Percentiles rank a stretch among this genome's conserved stretches.
These are phyloP conservation scores for Antigone vipio DNA, from an alignment of 2,113 vertebrate genomes.

Conservation along the genomic window DNA sequence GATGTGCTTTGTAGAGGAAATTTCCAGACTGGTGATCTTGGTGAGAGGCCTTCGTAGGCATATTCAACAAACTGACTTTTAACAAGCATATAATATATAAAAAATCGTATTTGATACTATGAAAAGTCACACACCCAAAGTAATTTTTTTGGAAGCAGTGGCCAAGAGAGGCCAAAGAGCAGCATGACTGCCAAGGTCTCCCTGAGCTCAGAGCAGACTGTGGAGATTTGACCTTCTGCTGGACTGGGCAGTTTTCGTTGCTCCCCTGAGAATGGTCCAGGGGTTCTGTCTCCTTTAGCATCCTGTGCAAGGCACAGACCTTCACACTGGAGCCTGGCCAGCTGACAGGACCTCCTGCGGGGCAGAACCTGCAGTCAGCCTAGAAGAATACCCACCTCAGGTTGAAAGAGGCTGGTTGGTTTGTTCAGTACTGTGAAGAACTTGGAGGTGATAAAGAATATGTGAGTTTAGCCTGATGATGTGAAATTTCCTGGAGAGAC, in stretches of 20 bases:
- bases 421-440: not conserved
- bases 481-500: not conserved
- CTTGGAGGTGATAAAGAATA: not conserved
- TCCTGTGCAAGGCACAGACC: not conserved
- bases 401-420: not conserved
- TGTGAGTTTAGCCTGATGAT: not conserved
- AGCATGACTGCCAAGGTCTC: not conserved
- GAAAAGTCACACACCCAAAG: not conserved
- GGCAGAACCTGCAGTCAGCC: not conserved
- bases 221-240: not conserved
- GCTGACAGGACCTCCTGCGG: not conserved
- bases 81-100: not conserved
- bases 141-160: not conserved
- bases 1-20: not conserved
- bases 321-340: not conserved
- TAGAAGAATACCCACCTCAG: not conserved
- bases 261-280: not conserved
- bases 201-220: not conserved
- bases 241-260: not conserved
- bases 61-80: not conserved
- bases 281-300: not conserved
- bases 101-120: not conserved
- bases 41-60: not conserved
- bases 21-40: not conserved
- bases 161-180: not conserved